Evolutionary conservation across 2,888 invertebrate species (phyloP).

Genomic region (Drosophila paranaensis): DNA sequence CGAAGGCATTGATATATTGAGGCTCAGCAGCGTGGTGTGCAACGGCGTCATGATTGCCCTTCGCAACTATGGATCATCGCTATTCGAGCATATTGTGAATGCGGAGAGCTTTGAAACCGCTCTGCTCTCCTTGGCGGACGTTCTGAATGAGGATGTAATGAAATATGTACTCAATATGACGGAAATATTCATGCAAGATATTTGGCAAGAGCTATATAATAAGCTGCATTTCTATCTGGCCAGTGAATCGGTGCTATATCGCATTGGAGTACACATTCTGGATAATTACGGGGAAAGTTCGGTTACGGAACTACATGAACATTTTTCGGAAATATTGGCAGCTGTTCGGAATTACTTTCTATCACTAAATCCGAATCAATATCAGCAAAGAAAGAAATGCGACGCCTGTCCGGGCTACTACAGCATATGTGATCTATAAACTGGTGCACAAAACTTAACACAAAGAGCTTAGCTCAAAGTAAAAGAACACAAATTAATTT

Average conservation of each 20-base stretch:
- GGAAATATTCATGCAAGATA: conserved; percentile 47
- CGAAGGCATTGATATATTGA: conserved; percentile 33
- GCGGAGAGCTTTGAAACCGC: conserved; percentile 54
- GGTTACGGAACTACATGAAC: conserved; percentile 9
- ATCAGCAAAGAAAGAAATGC: conserved; percentile 33
- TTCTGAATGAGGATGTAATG: conserved; percentile 28
- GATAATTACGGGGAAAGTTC: not conserved
- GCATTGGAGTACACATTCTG: conserved; percentile 48
- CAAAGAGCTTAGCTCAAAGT: conserved; percentile 4
- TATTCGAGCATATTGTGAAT: conserved; percentile 56
- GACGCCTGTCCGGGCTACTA: conserved; percentile 59
- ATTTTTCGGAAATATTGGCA: conserved; percentile 35
- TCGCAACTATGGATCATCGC: conserved; percentile 13
- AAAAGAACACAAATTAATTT: conserved; percentile 32
- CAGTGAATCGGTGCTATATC: conserved; percentile 67
- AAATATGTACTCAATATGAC: conserved; percentile 54
- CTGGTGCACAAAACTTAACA: not conserved
- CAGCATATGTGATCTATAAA: conserved; percentile 48
- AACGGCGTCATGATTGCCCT: conserved; percentile 28
- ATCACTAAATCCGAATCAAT: conserved; percentile 60
- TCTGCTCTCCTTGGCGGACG: conserved; percentile 51
- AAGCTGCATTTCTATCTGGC: conserved; percentile 50
- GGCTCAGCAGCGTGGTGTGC: conserved; percentile 41
- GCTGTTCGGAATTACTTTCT: conserved; percentile 48
- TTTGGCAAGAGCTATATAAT: conserved; percentile 34